These are phyloP conservation scores for Piprites chloris DNA, from an alignment of 2,113 vertebrate genomes.

Conservation along the genomic window DNA sequence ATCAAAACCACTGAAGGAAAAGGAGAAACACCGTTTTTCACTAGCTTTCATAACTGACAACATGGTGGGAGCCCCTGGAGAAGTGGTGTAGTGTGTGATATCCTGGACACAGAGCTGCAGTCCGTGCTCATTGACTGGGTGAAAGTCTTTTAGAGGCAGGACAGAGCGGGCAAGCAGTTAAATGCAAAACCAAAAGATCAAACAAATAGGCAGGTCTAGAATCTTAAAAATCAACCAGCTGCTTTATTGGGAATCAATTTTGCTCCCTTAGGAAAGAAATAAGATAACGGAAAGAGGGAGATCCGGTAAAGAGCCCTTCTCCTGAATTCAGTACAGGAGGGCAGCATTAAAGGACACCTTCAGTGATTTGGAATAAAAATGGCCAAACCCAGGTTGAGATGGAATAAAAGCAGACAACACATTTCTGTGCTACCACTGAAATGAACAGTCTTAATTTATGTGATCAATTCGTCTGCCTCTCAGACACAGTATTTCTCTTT, in stretches of 20 bases:
- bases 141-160: not conserved
- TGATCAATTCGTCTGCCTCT: not conserved
- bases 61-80: not conserved
- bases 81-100: rapidly evolving
- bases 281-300: slow-evolving; percentile 26
- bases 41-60: not conserved
- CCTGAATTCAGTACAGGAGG: not conserved
- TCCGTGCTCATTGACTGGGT: not conserved
- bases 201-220: slow-evolving; percentile 7
- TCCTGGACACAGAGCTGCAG: not conserved
- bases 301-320: not conserved
- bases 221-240: slow-evolving; percentile 44
- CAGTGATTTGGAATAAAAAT: slow-evolving; percentile 17
- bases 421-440: not conserved
- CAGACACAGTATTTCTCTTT: not conserved
- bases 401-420: not conserved
- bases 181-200: slow-evolving; percentile 19
- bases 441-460: not conserved
- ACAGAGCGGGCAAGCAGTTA: not conserved
- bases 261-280: slow-evolving; percentile 11
- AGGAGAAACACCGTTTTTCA: not conserved
- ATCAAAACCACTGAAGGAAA: not conserved
- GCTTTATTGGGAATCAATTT: slow-evolving; percentile 62
- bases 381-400: not conserved
- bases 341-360: not conserved